Base-by-base conservation (phyloP, 2,113 vertebrate species). In the Rhabdomys dilectus region DNA sequence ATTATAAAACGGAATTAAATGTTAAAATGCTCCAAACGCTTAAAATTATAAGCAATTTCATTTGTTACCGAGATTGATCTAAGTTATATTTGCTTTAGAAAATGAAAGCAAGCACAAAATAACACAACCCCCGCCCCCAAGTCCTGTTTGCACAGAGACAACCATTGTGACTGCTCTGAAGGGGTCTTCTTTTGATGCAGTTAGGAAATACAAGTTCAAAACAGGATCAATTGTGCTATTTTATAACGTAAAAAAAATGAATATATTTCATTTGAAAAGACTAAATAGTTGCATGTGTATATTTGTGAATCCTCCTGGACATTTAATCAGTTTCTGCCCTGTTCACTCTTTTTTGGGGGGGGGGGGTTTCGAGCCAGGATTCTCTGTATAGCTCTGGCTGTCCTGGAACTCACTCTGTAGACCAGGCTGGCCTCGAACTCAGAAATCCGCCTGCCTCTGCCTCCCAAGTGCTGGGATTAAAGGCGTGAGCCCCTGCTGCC, bases 11-110 rank as follows among this genome's bases (percentile, higher is more conserved):
- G 64, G 76, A 17, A 70, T 68, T 68, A 89, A 89, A 51, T 64
- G 39, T 48, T 39, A 78, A 76, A 66, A 56, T 72, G 17, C 36
- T 58, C 68, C 53, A 93, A 72, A 39, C 22, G 45, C 13, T 89
- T 82, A 91, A 73, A 80, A 73, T 64, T 76, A 72, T 42, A 39
- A 56, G 31, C 56, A 84, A 26, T 42, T 45, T 76, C 9, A 3
- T 70, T 88, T 68, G 36, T 94, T 94, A 51, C 29, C 53, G 58
- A 62, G 58, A 70, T 70, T 70, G 56, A 93, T 77, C 90, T 77
- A 89, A 21, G 36, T 72, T 73, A 73, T 22, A 39, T 81, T 51
- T 34, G 53, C 34, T 58, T n/a, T n/a, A 58, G 34, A 39, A 94
- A 91, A 75, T 64, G 42, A 94, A 84, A 68, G 85, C 68, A 53